These are phyloP conservation scores for Macrosteles quadrilineatus DNA, from an alignment of 1,140 invertebrate species.

Conservation along the genomic window DNA sequence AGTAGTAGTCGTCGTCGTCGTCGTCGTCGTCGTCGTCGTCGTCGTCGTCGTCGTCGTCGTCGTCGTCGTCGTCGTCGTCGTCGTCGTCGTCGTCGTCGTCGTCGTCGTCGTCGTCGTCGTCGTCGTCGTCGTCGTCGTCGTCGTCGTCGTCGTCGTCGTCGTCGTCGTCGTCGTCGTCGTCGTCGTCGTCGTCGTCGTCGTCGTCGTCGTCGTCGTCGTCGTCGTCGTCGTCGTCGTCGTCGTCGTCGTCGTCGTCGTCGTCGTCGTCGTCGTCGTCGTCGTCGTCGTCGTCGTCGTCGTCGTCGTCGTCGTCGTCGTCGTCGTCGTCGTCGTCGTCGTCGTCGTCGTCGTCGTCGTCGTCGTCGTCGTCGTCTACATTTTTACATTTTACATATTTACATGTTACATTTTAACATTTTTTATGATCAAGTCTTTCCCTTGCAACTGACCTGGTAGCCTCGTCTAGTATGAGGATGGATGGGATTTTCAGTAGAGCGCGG, in stretches of 20 bases:
- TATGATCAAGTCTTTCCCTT: too few relatives aligned
- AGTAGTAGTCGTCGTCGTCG: too few relatives aligned
- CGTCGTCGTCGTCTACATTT: too few relatives aligned
- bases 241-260: neutral
- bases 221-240: neutral
- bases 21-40: neutral
- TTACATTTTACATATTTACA: too few relatives aligned
- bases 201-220: neutral
- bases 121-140: neutral
- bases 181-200: neutral
- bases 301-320: too few relatives aligned
- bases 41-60: neutral
- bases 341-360: too few relatives aligned
- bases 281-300: too few relatives aligned
- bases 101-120: neutral
- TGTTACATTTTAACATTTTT: too few relatives aligned
- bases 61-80: neutral
- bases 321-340: too few relatives aligned
- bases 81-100: neutral
- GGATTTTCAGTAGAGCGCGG: too few relatives aligned
- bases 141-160: constrained; percentile 1
- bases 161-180: neutral
- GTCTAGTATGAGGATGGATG: too few relatives aligned
- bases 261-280: neutral
- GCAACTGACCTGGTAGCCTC: too few relatives aligned